Percentiles rank a stretch among this genome's conserved stretches.
Evolutionary conservation across 2,888 invertebrate genomes (phyloP).

Genomic region (Cremastinae sp.): DNA sequence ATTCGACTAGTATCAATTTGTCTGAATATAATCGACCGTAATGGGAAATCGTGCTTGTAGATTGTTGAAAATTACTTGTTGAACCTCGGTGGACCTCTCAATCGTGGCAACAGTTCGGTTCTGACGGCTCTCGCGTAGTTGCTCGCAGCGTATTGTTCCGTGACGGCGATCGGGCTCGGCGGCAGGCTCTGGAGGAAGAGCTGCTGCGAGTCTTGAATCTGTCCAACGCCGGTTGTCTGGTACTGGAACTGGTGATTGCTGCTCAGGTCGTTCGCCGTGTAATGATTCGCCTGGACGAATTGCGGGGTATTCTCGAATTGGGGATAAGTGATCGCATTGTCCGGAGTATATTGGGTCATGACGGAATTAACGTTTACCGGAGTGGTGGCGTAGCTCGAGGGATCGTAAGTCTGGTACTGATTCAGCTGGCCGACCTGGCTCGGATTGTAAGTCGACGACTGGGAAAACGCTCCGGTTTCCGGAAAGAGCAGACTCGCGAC

Average conservation of each 20-base stretch:
- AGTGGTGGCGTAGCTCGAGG: conserved; percentile 69
- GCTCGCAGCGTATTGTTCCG: conserved; percentile 71
- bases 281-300: conserved; percentile 74
- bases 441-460: conserved; percentile 70
- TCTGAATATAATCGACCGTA: not conserved
- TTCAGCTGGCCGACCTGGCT: conserved; percentile 69
- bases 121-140: conserved; percentile 73
- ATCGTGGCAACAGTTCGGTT: conserved; percentile 71
- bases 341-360: conserved; percentile 71
- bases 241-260: conserved; percentile 58
- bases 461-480: conserved; percentile 72
- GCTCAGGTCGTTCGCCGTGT: conserved; percentile 34
- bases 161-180: conserved; percentile 71
- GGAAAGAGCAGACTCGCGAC: conserved; percentile 71
- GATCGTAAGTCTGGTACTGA: conserved; percentile 73
- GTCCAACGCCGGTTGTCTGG: conserved; percentile 68
- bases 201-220: conserved; percentile 72
- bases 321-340: conserved; percentile 72
- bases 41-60: too few species aligned
- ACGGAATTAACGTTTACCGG: conserved; percentile 72
- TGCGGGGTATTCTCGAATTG: conserved; percentile 72
- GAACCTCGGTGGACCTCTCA: conserved; percentile 72
- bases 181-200: conserved; percentile 73
- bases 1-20: conserved; percentile 1
- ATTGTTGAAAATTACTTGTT: conserved; percentile 65